Evolutionary conservation across 2,797 vertebrate species (phyloP), one percentile per base, ranked within the genome.

Genomic region (Lacerta viridis): DNA sequence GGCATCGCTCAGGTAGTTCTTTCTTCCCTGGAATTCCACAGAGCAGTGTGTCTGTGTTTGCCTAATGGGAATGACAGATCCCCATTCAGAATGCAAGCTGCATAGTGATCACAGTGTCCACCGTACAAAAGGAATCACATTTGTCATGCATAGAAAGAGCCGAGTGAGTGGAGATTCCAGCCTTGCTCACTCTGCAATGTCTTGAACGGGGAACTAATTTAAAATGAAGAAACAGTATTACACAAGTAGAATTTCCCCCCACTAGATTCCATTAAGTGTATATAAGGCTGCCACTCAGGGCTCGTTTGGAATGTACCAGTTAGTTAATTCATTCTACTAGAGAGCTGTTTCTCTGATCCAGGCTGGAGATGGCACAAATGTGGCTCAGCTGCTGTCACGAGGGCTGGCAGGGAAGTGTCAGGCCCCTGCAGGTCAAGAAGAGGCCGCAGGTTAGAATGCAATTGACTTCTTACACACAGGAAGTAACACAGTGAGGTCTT

Each of bases 51-150:
- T 33, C 15, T 43, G 71, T 92, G 59, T 87, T 83, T 39, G 33
- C 82, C 75, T 91, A 93, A 94, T 88, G 90, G 94, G 90, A 93
- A 93, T 93, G 94, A 92, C 27, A 92, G 74, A 91, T 95, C 92
- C 23, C 85, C 25, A 29, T 76, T 74, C 83, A 85, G 84, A 91
- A 88, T 85, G 69, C 91, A 91, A 59, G 84, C 94, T 87, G 72
- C 88, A 91, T 83, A 92, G 92, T 94, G 92, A 93, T 92, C 87
- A 90, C 68, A 85, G 79, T 91, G 94, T 94, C 87, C 86, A 90
- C 84, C 87, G 79, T 89, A 79, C 92, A 89, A 90, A 93, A 91
- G 64, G 25, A 17, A 15, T 92, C 77, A 92, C 92, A 91, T 94
- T 95, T 36, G 93, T 94, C 89, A 90, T 81, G 68, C 80, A 55